Evolutionary conservation across 2,888 invertebrate genomes (phyloP).

Genomic region (Lordiphosa fenestrarum): DNA sequence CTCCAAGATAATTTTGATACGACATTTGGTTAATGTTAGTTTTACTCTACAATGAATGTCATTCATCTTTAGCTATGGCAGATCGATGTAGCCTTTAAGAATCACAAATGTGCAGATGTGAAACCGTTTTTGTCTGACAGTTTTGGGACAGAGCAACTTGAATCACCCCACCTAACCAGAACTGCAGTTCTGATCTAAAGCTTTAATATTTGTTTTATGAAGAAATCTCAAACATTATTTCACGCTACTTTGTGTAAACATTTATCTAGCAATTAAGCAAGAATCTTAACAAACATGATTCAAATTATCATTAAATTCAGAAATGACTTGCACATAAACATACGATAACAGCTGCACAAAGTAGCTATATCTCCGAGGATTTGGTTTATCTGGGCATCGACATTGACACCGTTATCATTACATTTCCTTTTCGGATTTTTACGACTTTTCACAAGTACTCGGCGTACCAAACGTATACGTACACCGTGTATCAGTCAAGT

Average conservation of each 20-base stretch:
- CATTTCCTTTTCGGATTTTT: conserved; percentile 60
- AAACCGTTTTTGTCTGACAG: too few species aligned
- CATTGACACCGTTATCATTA: conserved; percentile 46
- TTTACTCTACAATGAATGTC: too few species aligned
- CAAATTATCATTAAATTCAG: conserved; percentile 13
- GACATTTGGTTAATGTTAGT: too few species aligned
- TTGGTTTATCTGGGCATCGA: conserved; percentile 44
- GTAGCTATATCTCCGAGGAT: conserved; percentile 25
- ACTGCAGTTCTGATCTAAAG: too few species aligned
- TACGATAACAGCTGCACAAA: conserved; percentile 30
- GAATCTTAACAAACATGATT: conserved; percentile 1
- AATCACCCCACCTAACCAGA: too few species aligned
- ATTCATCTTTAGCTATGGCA: too few species aligned
- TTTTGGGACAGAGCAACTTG: too few species aligned
- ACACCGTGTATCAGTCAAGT: conserved; percentile 47
- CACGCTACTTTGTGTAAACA: conserved; percentile 10
- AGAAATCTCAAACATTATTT: conserved; percentile 13
- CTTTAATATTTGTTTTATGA: background rate
- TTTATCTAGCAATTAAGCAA: conserved; percentile 10
- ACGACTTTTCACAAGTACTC: conserved; percentile 54
- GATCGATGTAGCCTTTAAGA: too few species aligned
- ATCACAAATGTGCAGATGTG: too few species aligned
- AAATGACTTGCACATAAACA: conserved; percentile 22
- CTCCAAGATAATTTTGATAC: too few species aligned
- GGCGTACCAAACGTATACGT: conserved; percentile 4